phyloP scores from a whole-genome alignment of 1,140 invertebrate genomes.

The Pseudoatta argentina region DNA sequence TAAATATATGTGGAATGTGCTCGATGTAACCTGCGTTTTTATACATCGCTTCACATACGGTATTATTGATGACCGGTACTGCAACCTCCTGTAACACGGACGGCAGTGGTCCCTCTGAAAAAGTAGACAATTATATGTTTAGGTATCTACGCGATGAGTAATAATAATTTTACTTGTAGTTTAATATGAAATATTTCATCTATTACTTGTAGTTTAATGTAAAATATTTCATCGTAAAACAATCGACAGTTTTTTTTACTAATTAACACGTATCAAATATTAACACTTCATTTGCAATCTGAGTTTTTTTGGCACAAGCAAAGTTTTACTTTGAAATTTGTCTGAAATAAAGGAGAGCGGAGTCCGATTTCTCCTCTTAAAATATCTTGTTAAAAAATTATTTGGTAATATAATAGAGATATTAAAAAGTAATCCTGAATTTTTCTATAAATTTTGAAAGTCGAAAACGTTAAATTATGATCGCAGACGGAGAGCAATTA shows the following conservation, averaged over 20 bases:
- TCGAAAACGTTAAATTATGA: no score
- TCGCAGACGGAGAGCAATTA: no score
- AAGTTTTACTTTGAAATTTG: no score
- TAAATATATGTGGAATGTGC: constrained; percentile 97
- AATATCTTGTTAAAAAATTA: no score
- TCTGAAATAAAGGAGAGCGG: no score
- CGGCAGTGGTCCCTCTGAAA: constrained; percentile 94
- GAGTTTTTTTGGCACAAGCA: no score
- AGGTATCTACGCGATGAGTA: background rate
- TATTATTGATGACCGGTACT: constrained; percentile 97
- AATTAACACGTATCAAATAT: background rate
- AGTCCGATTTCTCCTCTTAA: no score
- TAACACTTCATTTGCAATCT: no score
- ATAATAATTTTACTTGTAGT: background rate
- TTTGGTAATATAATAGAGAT: no score
- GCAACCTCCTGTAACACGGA: constrained; percentile 96
- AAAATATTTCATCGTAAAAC: background rate
- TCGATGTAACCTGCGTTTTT: constrained; percentile 95
- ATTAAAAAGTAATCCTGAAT: no score
- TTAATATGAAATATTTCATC: background rate
- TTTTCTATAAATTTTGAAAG: no score
- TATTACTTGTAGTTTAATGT: background rate
- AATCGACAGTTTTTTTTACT: background rate
- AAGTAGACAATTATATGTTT: constrained; percentile 39
- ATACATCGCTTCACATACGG: constrained; percentile 96